Base-by-base conservation (phyloP, 2,888 invertebrate species). In the Trissolcus brochymenae region DNA sequence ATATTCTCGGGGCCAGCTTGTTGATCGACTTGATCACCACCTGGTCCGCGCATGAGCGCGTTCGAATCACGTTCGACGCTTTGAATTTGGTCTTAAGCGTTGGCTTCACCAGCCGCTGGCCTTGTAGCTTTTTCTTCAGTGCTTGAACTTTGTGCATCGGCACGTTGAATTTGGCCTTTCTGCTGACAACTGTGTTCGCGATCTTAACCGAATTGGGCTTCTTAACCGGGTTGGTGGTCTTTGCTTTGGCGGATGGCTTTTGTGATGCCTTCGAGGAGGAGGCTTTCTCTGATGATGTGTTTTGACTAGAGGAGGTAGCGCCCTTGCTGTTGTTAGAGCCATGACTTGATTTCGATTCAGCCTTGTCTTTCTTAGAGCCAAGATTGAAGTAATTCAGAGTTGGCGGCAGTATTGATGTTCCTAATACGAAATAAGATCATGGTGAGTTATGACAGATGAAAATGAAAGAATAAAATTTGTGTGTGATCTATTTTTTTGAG, bases 381-480 rank as follows among this genome's bases (percentile, higher is more conserved):
- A 82, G 79, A 84, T 93, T 91, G 86, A 95, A 93, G 86, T 94
- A 94, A 87, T 94, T 94, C 80, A 95, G 89, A 81, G 92, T 93
- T 0, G 94, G 92, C 21, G 95, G 95, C 76, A 95, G 88, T 56
- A 93, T 92, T 7, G 93, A 91, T 19, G 95, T 94, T 43, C 92
- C 92, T 92, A 81, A 57, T 54, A 29, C 6, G 71, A 80, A 61
- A 50, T 7, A 43, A 43, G 7, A 7, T 7, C 13, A 43, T n/a
- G 4, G 1, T 43, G 7, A 43, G 7, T 13, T 43, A 43, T 4
- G 3, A 43, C 2, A 14, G 4, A 43, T 13, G 64, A 17, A 71
- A 57, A 53, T 43, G 57, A 17, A 55, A 35, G 56, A 56, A 35
- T 4, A 1, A 35, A 35, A 11, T 19, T 19, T 19, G 19, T 19